Percentiles rank a stretch among this genome's conserved stretches.
phyloP scores from a whole-genome alignment of 2,888 invertebrate genomes.

The Gymnoscelis rufifasciata region DNA sequence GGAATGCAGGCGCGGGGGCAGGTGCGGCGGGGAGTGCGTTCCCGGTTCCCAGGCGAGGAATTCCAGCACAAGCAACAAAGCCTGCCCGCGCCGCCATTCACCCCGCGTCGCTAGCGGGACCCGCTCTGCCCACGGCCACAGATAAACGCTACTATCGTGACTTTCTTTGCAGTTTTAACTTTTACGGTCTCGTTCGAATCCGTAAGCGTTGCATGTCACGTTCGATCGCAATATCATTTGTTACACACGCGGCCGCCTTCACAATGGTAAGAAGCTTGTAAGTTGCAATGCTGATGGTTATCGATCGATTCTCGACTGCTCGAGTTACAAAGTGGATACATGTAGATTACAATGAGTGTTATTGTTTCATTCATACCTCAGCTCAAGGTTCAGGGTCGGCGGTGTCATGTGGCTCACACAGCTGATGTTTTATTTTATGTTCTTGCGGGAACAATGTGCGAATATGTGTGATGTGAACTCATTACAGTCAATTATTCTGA shows the following conservation, averaged over 20 bases:
- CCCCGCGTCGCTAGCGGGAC: slow-evolving; percentile 46
- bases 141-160: slow-evolving; percentile 66
- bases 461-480: no score
- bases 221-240: slow-evolving; percentile 37
- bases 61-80: slow-evolving; percentile 76
- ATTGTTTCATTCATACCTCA: slow-evolving; percentile 57
- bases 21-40: slow-evolving; percentile 48
- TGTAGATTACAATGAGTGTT: slow-evolving; percentile 43
- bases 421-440: slow-evolving; percentile 45
- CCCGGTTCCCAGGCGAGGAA: slow-evolving; percentile 78
- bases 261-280: background rate
- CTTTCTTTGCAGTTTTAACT: slow-evolving; percentile 56
- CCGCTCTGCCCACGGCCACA: slow-evolving; percentile 34
- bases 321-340: slow-evolving; percentile 7
- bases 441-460: slow-evolving; percentile 7
- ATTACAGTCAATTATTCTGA: no score
- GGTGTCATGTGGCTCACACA: slow-evolving; percentile 46
- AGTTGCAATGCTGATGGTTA: background rate
- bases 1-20: slow-evolving; percentile 64
- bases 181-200: slow-evolving; percentile 50
- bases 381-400: slow-evolving; percentile 51
- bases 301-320: slow-evolving; percentile 6
- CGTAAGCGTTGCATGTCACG: slow-evolving; percentile 44
- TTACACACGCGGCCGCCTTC: slow-evolving; percentile 29
- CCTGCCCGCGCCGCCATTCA: slow-evolving; percentile 73